Conservation (phyloP, 2,888 invertebrate species). For the Tribolium freemani region DNA sequence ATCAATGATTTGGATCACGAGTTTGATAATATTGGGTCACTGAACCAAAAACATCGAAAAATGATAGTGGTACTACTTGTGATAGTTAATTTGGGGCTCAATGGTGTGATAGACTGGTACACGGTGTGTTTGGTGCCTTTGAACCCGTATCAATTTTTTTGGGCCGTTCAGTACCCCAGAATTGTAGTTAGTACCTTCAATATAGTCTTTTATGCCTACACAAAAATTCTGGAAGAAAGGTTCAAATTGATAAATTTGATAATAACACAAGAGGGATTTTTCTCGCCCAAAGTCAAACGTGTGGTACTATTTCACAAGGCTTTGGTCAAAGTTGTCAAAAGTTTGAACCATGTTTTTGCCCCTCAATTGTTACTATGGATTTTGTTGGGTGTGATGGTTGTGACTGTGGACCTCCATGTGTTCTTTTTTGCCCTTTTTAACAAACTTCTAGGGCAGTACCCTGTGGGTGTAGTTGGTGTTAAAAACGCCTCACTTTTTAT, state of each 20-base stretch:
- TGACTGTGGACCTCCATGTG: neutral
- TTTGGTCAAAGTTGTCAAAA: neutral
- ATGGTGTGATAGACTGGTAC: neutral
- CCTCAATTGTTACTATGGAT: neutral
- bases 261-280: neutral
- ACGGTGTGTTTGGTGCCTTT: neutral
- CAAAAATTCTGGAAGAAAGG: neutral
- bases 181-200: neutral
- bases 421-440: neutral
- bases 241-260: neutral
- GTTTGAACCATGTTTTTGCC: neutral
- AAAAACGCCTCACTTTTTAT: neutral
- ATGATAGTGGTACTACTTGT: neutral
- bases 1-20: neutral
- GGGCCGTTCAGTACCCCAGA: neutral
- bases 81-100: neutral
- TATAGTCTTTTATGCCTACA: neutral
- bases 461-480: neutral
- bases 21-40: neutral
- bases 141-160: neutral
- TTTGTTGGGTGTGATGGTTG: neutral
- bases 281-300: neutral
- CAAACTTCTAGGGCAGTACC: neutral
- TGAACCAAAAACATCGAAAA: neutral
- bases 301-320: neutral